Conservation (phyloP, 2,888 invertebrate genomes). For the Pseudococcus longispinus region DNA sequence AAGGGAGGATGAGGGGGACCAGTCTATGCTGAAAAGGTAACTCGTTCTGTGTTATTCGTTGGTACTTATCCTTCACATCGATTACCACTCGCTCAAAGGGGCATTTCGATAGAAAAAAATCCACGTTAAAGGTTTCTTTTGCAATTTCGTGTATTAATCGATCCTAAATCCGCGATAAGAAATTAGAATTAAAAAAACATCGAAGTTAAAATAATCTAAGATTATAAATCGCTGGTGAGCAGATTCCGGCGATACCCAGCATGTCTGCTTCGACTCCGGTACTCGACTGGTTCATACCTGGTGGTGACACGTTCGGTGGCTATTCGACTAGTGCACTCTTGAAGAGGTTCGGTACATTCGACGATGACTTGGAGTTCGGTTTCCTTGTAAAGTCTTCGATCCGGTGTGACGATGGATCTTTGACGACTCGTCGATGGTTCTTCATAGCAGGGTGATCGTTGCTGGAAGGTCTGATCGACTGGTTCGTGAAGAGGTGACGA, state of each 20-base stretch:
- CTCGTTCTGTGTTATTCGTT: not conserved
- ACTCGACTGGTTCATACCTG: not conserved
- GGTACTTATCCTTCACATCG: not conserved
- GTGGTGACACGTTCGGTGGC: constrained; percentile 4
- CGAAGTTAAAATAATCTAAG: not conserved
- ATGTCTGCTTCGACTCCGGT: not conserved
- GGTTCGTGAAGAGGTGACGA: constrained; percentile 57
- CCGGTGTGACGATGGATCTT: constrained; percentile 73
- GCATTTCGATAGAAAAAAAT: not conserved
- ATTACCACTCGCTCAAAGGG: not conserved
- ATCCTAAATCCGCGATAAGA: not conserved
- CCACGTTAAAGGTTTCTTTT: not conserved
- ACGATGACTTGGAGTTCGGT: constrained; percentile 86
- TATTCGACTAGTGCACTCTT: constrained; percentile 29
- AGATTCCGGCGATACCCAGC: constrained; percentile 38
- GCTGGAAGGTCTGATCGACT: not conserved
- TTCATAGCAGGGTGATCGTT: constrained; percentile 50
- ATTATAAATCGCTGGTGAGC: constrained; percentile 58
- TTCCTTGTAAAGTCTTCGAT: constrained; percentile 81
- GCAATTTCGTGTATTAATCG: not conserved
- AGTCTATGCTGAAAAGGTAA: constrained; percentile 16
- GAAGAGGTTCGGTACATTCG: constrained; percentile 74
- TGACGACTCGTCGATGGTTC: constrained; percentile 52
- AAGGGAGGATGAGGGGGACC: not conserved
- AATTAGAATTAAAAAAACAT: too few relatives aligned